Base-by-base conservation (phyloP, 2,797 vertebrate genomes). In the Mormyrops boulengeri region DNA sequence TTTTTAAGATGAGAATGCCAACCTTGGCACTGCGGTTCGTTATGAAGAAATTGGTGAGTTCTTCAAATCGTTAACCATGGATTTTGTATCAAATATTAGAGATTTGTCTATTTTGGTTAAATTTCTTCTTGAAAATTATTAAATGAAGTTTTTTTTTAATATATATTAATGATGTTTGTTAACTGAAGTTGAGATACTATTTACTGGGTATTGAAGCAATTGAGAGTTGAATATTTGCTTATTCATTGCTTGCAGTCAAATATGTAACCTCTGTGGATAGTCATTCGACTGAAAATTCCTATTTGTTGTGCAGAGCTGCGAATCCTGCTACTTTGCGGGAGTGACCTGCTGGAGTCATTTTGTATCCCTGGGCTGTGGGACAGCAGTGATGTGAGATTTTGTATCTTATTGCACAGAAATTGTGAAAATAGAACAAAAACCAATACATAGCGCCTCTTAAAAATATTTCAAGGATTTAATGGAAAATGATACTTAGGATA, bases 301-400 rank as follows among this genome's bases (percentile, higher is more conserved):
- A 14, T 77, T 44, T 80, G 69, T 38, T 26, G 7, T 88, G 49
- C 93, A 97, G 96, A 99, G 93, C 96, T 99, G 85, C 98, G 98
- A 91, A 99, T 99, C 96, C 93, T 99, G 94, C 97, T 99, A 93
- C 96, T 99, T 93, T 99, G 98, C 91, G 98, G 98, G 91, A 99
- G 98, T 5, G 98, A 99, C 92, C 97, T 99, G 69, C 96, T 99
- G 94, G 98, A 99, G 91, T 99, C 98, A 89, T 99, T 99, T 96
- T 98, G 98, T 94, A 99, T 99, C 95, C 98, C 98, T 0, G 98
- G 98, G 49, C 97, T 99, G 92, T 99, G 98, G 98, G 99, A 99
- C 1, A 97, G 99, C 94, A 97, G 97, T 22, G 98, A 99, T 82
- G 98, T 99, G 96, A 98, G 98, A 97, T 89, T 69, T 57, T 22